These are phyloP conservation scores for Aldabrachelys gigantea DNA, from an alignment of 2,113 vertebrate genomes.

Conservation along the genomic window DNA sequence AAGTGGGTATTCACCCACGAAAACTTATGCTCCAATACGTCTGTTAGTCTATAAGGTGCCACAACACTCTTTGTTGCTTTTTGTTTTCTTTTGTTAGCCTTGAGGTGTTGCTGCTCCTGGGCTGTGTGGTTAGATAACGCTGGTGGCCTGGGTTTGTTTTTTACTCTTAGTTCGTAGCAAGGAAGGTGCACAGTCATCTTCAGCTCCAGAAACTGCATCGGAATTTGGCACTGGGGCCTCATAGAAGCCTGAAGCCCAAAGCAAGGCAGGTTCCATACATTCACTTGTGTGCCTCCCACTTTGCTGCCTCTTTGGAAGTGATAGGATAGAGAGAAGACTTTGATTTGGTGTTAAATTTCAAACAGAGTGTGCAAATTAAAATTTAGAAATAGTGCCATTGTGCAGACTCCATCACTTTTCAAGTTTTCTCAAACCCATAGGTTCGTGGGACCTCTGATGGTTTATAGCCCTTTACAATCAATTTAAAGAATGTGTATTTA, in stretches of 20 bases:
- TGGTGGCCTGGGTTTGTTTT: neutral
- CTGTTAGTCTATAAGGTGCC: too few species aligned
- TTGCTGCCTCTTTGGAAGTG: neutral
- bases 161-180: neutral
- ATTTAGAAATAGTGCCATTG: neutral
- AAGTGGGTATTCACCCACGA: too few species aligned
- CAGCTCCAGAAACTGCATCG: neutral
- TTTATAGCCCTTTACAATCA: neutral
- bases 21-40: too few species aligned
- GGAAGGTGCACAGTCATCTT: neutral
- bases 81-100: neutral
- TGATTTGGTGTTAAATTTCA: neutral
- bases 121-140: neutral
- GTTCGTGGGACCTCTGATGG: neutral
- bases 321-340: neutral
- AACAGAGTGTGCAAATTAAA: neutral
- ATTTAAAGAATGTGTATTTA: neutral
- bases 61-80: neutral
- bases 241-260: neutral
- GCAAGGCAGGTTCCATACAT: neutral
- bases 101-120: neutral
- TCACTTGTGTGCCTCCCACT: neutral
- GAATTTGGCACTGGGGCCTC: neutral
- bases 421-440: neutral
- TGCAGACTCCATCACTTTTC: neutral